Base-by-base conservation (phyloP, 2,888 invertebrate species). In the Epinotia bilunana region DNA sequence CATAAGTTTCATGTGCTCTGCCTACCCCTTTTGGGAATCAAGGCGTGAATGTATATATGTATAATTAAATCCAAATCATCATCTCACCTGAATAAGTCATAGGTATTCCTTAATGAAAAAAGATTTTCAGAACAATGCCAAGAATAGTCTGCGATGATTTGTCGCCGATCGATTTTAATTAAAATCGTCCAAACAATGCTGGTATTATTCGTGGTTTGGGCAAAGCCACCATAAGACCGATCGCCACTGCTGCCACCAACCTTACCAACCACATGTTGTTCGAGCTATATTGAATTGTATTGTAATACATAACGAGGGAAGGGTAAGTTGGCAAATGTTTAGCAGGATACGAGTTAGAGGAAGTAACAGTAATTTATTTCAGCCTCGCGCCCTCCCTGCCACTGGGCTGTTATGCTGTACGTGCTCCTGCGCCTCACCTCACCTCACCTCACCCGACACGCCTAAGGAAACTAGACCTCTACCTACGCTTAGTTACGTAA, bases 91-190 rank as follows among this genome's bases (percentile, higher is more conserved):
- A 70, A 63, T 63, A 49, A 69, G 57, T 18, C 49, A 46, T 23
- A 28, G 23, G 23, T 28, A 23, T 9, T 23, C 28, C 28, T 53
- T 60, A 69, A 74, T 74, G 58, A 39, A n/a, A 64, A 70, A 58
- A 64, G 12, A 55, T 63, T 73, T 58, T 68, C 46, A 63, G 11
- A 20, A 73, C 57, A 65, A 53, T 67, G 69, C 72, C 72, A 46
- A 64, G 53, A 58, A 79, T 83, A 85, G 86, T 85, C 82, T 80
- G 76, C 78, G 80, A 84, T 82, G 80, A 87, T 86, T 86, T 87
- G 83, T 86, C 85, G 74, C 76, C 76, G 80, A 88, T 90, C 88
- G 85, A 90, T 90, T 89, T 88, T 90, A 90, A 91, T 91, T 91
- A 91, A 90, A 89, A 86, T 83, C 83, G 80, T 77, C 82, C 86